These are phyloP conservation scores for Synergus gifuensis DNA, from an alignment of 2,888 invertebrate genomes.

Conservation along the genomic window DNA sequence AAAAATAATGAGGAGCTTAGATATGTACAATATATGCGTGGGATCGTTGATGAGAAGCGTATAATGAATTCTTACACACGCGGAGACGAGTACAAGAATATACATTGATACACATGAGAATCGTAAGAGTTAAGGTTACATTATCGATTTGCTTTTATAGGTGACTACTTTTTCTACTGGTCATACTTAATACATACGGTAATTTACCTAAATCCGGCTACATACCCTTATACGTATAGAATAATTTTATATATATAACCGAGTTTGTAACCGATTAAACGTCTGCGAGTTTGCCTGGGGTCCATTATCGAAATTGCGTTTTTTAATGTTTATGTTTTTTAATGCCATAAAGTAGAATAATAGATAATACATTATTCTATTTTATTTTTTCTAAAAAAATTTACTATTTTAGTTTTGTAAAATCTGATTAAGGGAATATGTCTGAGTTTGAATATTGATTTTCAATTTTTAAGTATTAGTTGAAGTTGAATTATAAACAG, in stretches of 20 bases:
- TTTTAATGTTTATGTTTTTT: background rate
- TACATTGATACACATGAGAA: conserved; percentile 55
- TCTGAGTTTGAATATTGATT: background rate
- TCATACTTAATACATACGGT: background rate
- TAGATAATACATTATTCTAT: background rate
- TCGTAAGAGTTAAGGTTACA: conserved; percentile 66
- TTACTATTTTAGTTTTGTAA: background rate
- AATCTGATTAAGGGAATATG: background rate
- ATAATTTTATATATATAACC: background rate
- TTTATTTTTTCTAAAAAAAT: background rate
- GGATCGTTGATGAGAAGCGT: conserved; percentile 27
- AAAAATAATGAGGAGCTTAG: conserved; percentile 1
- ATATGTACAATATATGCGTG: background rate
- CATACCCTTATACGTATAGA: background rate
- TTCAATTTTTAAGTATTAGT: no score
- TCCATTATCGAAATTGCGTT: background rate
- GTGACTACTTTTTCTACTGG: conserved; percentile 1
- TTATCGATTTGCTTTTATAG: conserved; percentile 66
- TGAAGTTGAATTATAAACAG: no score
- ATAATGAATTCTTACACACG: conserved; percentile 31
- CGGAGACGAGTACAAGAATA: conserved; percentile 51
- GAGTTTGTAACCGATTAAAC: background rate
- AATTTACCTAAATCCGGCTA: background rate
- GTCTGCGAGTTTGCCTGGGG: background rate
- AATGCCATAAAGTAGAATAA: background rate